These are phyloP conservation scores for Epistrophe grossulariae DNA, from an alignment of 2,888 invertebrate genomes.

Conservation along the genomic window DNA sequence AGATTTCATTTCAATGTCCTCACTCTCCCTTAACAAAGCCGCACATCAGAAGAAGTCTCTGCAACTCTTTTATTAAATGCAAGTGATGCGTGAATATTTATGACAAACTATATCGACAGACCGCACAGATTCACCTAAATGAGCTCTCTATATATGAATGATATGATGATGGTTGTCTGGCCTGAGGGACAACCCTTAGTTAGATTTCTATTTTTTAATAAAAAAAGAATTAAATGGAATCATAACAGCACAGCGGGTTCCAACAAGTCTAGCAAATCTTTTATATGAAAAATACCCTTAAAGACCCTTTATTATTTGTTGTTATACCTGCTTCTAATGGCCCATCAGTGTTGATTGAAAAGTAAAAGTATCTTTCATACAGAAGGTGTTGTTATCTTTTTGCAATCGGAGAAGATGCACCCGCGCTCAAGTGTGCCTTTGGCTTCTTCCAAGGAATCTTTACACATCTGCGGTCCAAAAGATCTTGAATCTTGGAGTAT, in stretches of 20 bases:
- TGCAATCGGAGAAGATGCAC: slow-evolving; percentile 66
- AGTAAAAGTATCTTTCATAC: slow-evolving; percentile 42
- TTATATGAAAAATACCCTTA: background rate
- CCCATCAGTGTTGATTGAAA: slow-evolving; percentile 37
- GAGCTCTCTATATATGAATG: slow-evolving; percentile 23
- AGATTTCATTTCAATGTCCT: slow-evolving; percentile 58
- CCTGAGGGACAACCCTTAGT: slow-evolving; percentile 21
- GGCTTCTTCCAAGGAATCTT: slow-evolving; percentile 52
- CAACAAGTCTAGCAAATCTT: slow-evolving; percentile 27
- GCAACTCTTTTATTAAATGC: slow-evolving; percentile 65
- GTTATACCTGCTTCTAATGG: slow-evolving; percentile 46
- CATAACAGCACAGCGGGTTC: slow-evolving; percentile 68
- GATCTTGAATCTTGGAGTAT: slow-evolving; percentile 12
- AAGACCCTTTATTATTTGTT: slow-evolving; percentile 14
- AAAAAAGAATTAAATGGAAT: slow-evolving; percentile 65
- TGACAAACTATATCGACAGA: slow-evolving; percentile 62
- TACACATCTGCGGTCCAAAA: slow-evolving; percentile 58
- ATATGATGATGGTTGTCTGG: slow-evolving; percentile 2
- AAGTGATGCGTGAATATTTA: slow-evolving; percentile 69
- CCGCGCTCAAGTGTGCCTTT: slow-evolving; percentile 52
- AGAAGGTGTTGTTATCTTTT: slow-evolving; percentile 63
- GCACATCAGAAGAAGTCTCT: slow-evolving; percentile 7
- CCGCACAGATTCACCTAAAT: slow-evolving; percentile 66
- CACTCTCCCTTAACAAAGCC: slow-evolving; percentile 21
- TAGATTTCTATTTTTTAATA: slow-evolving; percentile 54